A percentile compares a stretch with the other conserved stretches of the same genome.
Evolutionary conservation across 1,140 invertebrate species (phyloP).

Genomic region (Fopius arisanus): DNA sequence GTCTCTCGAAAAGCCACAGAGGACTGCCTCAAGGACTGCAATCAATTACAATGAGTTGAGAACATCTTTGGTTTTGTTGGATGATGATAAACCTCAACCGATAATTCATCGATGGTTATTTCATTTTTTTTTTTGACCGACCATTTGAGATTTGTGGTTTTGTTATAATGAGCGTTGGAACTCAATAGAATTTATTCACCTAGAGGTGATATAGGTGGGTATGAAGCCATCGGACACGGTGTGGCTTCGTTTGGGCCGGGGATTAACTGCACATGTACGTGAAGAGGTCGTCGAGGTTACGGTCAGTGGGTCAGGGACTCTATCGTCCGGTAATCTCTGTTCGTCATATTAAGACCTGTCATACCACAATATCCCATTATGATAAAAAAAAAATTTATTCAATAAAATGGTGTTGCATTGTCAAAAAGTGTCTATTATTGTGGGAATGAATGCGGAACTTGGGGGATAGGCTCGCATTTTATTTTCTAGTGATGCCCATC

Average conservation of each 20-base stretch:
- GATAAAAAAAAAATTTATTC: background rate
- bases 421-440: background rate
- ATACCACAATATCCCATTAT: background rate
- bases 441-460: background rate
- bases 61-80: background rate
- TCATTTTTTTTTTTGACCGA: no score
- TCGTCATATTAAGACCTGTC: constrained; percentile 4
- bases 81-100: background rate
- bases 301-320: constrained; percentile 41
- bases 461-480: background rate
- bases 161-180: background rate
- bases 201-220: background rate
- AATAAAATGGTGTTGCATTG: background rate
- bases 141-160: background rate
- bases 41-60: background rate
- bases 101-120: background rate
- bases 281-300: constrained; percentile 46
- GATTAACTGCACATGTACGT: constrained; percentile 31
- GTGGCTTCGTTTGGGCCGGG: constrained; percentile 46
- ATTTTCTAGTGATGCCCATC: constrained; percentile 6
- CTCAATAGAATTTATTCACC: background rate
- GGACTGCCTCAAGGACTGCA: background rate
- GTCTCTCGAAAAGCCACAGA: background rate
- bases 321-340: constrained; percentile 21
- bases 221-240: constrained; percentile 31